These are phyloP conservation scores for Speoplatyrhinus poulsoni DNA, from an alignment of 2,113 vertebrate species.

Conservation along the genomic window DNA sequence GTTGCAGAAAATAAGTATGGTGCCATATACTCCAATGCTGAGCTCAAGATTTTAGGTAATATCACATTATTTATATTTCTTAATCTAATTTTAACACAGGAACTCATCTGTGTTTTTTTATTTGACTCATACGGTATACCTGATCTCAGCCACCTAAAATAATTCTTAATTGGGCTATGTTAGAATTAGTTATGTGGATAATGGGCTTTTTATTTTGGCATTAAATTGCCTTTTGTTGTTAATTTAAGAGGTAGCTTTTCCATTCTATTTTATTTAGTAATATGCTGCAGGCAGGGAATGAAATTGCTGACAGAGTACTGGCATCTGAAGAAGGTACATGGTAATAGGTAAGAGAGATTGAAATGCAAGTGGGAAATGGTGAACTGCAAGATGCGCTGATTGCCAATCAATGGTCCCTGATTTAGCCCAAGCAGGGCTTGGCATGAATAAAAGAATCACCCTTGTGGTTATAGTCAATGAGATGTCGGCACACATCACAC, in stretches of 20 bases:
- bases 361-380: constrained; percentile 45
- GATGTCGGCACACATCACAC: constrained; percentile 31
- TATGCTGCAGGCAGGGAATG: constrained; percentile 8
- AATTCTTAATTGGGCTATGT: too few relatives aligned
- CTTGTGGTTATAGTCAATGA: constrained; percentile 43
- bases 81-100: not conserved
- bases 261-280: constrained; percentile 14
- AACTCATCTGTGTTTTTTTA: not conserved
- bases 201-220: not conserved
- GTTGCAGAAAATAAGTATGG: constrained; percentile 93
- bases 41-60: constrained; percentile 90
- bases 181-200: not conserved
- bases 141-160: not conserved
- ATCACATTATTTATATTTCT: too few relatives aligned
- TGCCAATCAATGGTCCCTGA: constrained; percentile 67
- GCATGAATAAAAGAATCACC: constrained; percentile 57
- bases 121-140: not conserved
- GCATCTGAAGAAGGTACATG: constrained; percentile 33
- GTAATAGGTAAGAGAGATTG: constrained; percentile 46
- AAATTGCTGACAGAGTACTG: constrained; percentile 24
- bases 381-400: constrained; percentile 63
- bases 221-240: not conserved
- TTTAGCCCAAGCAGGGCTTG: constrained; percentile 51
- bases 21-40: constrained; percentile 84
- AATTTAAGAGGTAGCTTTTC: constrained; percentile 9